Evolutionary conservation across 1,140 invertebrate species (phyloP), one percentile per base, ranked within the genome.

Genomic region (Saccostrea echinata): DNA sequence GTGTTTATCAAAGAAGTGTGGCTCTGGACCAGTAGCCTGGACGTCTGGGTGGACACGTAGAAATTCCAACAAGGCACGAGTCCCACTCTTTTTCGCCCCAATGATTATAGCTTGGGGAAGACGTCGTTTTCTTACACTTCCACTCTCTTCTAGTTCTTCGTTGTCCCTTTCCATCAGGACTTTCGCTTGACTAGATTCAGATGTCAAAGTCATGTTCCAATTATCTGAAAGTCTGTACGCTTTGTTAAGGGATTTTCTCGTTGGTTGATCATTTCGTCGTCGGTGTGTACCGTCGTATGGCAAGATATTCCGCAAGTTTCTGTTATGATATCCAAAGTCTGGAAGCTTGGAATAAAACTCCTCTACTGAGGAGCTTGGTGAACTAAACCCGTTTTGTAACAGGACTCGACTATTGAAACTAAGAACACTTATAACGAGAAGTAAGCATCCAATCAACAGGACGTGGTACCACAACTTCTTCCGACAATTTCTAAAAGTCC

Each of bases 1-100:
- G 88, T 95, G 88, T 88, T 93, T 92, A 84, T 96, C 95, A 90
- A 96, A 96, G 91, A 95, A 96, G 84, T 96, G 95, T 12, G 95
- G 91, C 68, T 94, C 94, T 0, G 92, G 93, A n/a, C 93, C 93
- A 2, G 95, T 94, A 3, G 94, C 93, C 55, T 86, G 86, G 13
- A 96, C 92, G 84, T 95, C 87, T 13, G 95, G 95, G 90, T 96
- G 95, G 52, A 95, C 91, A 18, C 94, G 90, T 16, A 96, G 90
- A 85, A 95, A 95, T 86, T 95, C 94, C 55, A 96, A 90, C 21
- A 96, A 92, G 9, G 95, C 95, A 43, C 95, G 90, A 0, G 95
- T 96, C 6, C 95, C 95, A 11, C 94, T 94, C 90, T 96, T 96
- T 85, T 95, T 94, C 16, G 95, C 95, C 64, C 95, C 95, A 43